phyloP scores from a whole-genome alignment of 2,797 vertebrate genomes.

The Philypnodon macrostomus region DNA sequence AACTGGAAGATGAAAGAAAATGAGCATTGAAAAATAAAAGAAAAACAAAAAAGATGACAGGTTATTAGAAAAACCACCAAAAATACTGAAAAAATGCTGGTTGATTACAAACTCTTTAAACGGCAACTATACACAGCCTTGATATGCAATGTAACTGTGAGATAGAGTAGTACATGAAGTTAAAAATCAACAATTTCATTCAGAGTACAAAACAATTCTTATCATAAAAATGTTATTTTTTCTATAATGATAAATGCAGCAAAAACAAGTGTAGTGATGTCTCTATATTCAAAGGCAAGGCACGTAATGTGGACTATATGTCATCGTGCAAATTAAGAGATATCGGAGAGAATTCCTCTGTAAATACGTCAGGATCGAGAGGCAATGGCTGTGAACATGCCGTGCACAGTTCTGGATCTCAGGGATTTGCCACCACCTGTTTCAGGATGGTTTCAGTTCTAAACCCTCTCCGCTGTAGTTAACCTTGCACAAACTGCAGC shows the following conservation, averaged over 20 bases:
- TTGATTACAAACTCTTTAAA: slow-evolving; percentile 98
- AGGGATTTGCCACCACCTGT: slow-evolving; percentile 77
- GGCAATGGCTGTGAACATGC: slow-evolving; percentile 87
- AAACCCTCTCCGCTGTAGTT: slow-evolving; percentile 59
- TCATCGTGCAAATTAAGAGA: slow-evolving; percentile 99
- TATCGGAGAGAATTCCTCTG: slow-evolving; percentile 87
- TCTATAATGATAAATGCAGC: slow-evolving; percentile 99
- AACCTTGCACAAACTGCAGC: slow-evolving; percentile 82
- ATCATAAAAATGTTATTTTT: slow-evolving; percentile 99
- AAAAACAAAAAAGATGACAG: slow-evolving; percentile 84
- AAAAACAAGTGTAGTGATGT: slow-evolving; percentile 99
- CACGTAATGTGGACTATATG: slow-evolving; percentile 99
- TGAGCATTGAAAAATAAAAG: slow-evolving; percentile 76
- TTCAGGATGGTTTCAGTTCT: slow-evolving; percentile 67
- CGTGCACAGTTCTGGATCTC: slow-evolving; percentile 85
- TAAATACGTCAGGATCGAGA: slow-evolving; percentile 85
- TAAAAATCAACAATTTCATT: slow-evolving; percentile 98
- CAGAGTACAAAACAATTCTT: slow-evolving; percentile 99
- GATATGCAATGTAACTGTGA: slow-evolving; percentile 99
- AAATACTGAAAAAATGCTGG: slow-evolving; percentile 93
- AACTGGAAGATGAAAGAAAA: slow-evolving; percentile 97
- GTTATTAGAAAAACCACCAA: slow-evolving; percentile 88
- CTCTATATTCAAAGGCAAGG: slow-evolving; percentile 99
- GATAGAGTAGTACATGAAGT: slow-evolving; percentile 96
- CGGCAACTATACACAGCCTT: slow-evolving; percentile 99